Evolutionary conservation across 2,113 vertebrate genomes (phyloP).

Genomic region (Crotalus tigris): DNA sequence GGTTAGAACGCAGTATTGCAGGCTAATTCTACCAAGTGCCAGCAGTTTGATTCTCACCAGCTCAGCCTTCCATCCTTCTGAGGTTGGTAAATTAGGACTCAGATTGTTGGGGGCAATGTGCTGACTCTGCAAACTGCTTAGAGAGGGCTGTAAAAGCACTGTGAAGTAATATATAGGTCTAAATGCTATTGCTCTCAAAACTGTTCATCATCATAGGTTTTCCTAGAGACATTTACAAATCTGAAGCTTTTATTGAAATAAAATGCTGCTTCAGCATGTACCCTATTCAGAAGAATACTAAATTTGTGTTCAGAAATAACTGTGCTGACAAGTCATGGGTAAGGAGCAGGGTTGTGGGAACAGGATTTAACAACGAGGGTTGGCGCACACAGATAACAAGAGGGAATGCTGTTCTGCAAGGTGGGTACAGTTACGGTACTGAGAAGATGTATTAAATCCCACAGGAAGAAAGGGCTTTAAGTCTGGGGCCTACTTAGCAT

Average conservation of each 20-base stretch:
- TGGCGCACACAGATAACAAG: neutral
- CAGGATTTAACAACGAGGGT: neutral
- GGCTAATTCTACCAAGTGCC: neutral
- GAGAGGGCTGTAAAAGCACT: neutral
- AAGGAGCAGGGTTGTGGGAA: neutral
- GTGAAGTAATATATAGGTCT: neutral
- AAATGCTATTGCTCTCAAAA: neutral
- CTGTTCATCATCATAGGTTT: neutral
- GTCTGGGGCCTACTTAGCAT: neutral
- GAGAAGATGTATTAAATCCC: neutral
- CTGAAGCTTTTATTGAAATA: neutral
- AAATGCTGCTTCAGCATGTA: neutral
- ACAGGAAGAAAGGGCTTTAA: neutral
- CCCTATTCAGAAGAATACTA: neutral
- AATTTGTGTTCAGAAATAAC: neutral
- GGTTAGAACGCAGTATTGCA: neutral
- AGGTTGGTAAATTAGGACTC: neutral
- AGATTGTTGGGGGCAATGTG: neutral
- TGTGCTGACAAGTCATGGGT: neutral
- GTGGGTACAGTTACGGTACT: neutral
- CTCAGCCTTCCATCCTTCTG: neutral
- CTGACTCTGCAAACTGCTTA: neutral
- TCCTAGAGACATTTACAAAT: neutral
- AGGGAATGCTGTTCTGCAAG: neutral
- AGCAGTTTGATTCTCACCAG: neutral